phyloP scores from a whole-genome alignment of 2,113 vertebrate genomes.

The Haemorhous mexicanus region DNA sequence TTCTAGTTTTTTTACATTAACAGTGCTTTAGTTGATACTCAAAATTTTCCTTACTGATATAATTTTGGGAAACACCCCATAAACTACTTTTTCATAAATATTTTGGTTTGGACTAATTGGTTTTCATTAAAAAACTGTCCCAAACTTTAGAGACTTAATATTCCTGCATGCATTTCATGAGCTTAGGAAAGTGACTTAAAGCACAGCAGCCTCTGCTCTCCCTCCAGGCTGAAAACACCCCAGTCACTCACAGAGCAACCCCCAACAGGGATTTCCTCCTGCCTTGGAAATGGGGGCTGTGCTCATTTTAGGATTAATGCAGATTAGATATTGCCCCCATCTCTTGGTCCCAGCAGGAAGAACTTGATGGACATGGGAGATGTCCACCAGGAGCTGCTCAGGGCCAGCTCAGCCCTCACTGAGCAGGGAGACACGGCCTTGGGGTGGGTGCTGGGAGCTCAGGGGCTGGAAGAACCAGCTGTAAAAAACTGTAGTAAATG shows the following conservation, averaged over 20 bases:
- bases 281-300: background rate
- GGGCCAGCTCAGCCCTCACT: background rate
- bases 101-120: background rate
- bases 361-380: background rate
- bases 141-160: background rate
- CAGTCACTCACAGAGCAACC: background rate
- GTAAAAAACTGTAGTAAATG: background rate
- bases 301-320: background rate
- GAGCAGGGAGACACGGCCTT: background rate
- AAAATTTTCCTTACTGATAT: background rate
- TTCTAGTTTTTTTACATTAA: background rate
- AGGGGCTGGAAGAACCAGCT: background rate
- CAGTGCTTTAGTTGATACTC: background rate
- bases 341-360: background rate
- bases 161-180: background rate
- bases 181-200: background rate
- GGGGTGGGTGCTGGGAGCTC: background rate
- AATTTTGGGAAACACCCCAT: background rate
- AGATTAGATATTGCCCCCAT: background rate
- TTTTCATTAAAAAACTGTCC: background rate
- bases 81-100: background rate
- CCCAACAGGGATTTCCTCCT: background rate
- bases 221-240: background rate
- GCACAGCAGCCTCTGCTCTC: background rate
- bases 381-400: background rate